Evolutionary conservation across 1,140 invertebrate species (phyloP).

Genomic region (Plectrocnemia conspersa): DNA sequence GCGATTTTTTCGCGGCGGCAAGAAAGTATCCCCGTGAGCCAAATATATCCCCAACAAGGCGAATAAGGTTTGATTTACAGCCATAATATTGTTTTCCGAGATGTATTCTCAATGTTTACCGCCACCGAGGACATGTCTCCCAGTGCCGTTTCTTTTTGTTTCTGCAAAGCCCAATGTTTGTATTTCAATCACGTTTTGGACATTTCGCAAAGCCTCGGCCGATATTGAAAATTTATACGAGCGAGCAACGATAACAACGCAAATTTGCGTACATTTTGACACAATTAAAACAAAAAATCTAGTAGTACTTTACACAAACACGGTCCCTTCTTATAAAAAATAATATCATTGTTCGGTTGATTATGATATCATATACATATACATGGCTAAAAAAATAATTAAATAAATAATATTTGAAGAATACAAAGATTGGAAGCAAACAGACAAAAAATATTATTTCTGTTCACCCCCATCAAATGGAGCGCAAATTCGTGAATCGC

Average conservation of each 20-base stretch:
- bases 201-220: constrained; percentile 15
- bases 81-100: constrained; percentile 22
- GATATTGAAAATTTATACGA: constrained; percentile 14
- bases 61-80: constrained; percentile 15
- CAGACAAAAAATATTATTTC: no score
- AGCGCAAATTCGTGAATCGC: no score
- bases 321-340: no score
- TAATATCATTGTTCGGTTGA: no score
- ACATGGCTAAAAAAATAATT: no score
- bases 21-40: constrained; percentile 13
- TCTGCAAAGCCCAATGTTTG: constrained; percentile 11
- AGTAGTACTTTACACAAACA: no score
- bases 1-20: no score
- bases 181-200: constrained; percentile 23
- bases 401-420: no score
- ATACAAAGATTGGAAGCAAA: no score
- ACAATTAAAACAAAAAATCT: no score
- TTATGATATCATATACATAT: no score
- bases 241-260: not conserved
- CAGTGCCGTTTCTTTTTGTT: not conserved
- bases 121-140: constrained; percentile 9
- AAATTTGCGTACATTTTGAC: constrained; percentile 4
- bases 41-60: not conserved
- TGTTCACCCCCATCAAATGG: no score
- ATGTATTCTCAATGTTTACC: constrained; percentile 1